Evolutionary conservation across 2,113 vertebrate species (phyloP).

Genomic region (Athene noctua): DNA sequence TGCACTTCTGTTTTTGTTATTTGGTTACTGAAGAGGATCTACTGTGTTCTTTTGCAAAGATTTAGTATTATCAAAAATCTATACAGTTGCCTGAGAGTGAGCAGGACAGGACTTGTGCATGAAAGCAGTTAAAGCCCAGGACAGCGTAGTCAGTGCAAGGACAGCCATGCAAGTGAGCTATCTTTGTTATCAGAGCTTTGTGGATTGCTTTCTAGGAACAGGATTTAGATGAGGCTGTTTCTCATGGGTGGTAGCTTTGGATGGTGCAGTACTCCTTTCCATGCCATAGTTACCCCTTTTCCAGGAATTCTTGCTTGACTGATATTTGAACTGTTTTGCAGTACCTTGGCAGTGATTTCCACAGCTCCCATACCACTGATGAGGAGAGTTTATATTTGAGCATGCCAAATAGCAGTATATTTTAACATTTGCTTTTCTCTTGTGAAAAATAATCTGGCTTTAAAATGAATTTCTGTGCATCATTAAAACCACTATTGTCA

Average conservation of each 20-base stretch:
- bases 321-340: background rate
- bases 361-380: background rate
- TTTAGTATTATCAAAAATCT: background rate
- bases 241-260: background rate
- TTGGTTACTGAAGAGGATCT: background rate
- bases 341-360: background rate
- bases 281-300: background rate
- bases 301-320: background rate
- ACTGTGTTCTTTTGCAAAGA: background rate
- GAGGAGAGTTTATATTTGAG: background rate
- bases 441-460: background rate
- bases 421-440: background rate
- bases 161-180: background rate
- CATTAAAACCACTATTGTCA: background rate
- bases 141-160: background rate
- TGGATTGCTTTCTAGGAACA: background rate
- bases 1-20: background rate
- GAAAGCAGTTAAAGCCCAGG: background rate
- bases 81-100: background rate
- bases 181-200: background rate
- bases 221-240: background rate
- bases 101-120: background rate
- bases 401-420: background rate
- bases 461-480: background rate
- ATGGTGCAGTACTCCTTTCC: background rate